Base-by-base conservation (phyloP, 2,797 vertebrate genomes). In the Micrastur ruficollis region DNA sequence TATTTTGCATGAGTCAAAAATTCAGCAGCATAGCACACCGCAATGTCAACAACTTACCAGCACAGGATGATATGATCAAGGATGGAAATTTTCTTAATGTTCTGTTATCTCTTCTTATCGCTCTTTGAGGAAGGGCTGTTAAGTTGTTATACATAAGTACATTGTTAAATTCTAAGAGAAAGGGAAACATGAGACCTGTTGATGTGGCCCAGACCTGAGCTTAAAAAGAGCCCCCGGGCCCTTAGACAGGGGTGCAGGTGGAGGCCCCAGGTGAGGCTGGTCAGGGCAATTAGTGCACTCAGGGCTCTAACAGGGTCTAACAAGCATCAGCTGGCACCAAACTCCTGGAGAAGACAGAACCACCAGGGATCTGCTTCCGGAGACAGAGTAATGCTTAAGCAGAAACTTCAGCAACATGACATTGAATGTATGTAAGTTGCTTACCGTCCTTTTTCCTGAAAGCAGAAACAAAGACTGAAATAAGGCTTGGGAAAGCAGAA, bases 1-100 rank as follows among this genome's bases (percentile, higher is more conserved):
- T 40, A 61, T 85, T 93, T 94, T 40, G 27, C 80, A 2, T 55
- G 63, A 86, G 70, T 82, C 71, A 89, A 76, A 96, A 87, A 29
- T 11, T 56, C 2, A 63, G 14, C 25, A 63, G 53, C 47, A 4
- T 0, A 80, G 23, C 47, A 81, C n/a, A 76, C 32, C 6, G 1
- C 74, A 71, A 18, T 2, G 3, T 74, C 84, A 91, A 59, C 40
- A 62, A 85, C 84, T 86, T 47, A 70, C 20, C 59, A 92, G 52
- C 1, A 4, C 42, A 44, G 55, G 13, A 65, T 0, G 38, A 86
- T 29, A 88, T 0, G 9, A 94, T 55, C 70, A 73, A 34, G 47
- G 34, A 56, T 32, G 56, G 63, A 52, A 34, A 87, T 76, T 70
- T 85, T 34, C 62, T 70, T 70, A 14, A 55, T 21, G n/a, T 50